A percentile compares a stretch with the other conserved stretches of the same genome.
These are phyloP conservation scores for Euclidia mi DNA, from an alignment of 2,888 invertebrate species.

Conservation along the genomic window DNA sequence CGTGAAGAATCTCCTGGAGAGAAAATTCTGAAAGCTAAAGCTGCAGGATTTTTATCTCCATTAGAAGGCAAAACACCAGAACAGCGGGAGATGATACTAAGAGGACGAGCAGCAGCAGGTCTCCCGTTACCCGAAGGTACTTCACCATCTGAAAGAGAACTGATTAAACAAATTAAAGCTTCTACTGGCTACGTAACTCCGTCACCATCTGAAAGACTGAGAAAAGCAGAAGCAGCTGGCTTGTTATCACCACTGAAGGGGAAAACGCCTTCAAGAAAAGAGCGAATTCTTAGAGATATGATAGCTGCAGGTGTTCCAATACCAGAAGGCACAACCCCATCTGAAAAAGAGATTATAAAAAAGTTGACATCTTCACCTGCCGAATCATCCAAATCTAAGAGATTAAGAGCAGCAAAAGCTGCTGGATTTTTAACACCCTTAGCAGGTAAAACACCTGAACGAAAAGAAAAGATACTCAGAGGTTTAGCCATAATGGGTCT, in stretches of 20 bases:
- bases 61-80: conserved; percentile 41
- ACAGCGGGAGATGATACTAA: conserved; percentile 11
- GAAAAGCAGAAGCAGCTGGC: conserved; percentile 19
- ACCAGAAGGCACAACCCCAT: conserved; percentile 24
- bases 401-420: conserved; percentile 17
- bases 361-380: too few species aligned
- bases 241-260: conserved; percentile 2
- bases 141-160: conserved; percentile 36
- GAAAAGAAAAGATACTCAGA: conserved; percentile 39
- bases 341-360: conserved; percentile 12
- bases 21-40: conserved; percentile 17
- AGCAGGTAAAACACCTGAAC: conserved; percentile 10
- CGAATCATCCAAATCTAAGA: conserved; percentile 3
- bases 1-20: conserved; percentile 19
- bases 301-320: conserved; percentile 8
- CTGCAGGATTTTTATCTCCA: conserved; percentile 21
- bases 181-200: conserved; percentile 60
- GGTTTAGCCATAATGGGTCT: conserved; percentile 29
- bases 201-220: conserved; percentile 46
- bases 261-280: conserved; percentile 14
- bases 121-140: conserved; percentile 24
- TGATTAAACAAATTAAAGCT: conserved; percentile 53
- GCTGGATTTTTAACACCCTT: conserved; percentile 13
- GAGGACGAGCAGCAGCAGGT: conserved; percentile 19
- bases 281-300: conserved; percentile 7